Base-by-base conservation (phyloP, 2,113 vertebrate genomes). In the Sigmodon hispidus region DNA sequence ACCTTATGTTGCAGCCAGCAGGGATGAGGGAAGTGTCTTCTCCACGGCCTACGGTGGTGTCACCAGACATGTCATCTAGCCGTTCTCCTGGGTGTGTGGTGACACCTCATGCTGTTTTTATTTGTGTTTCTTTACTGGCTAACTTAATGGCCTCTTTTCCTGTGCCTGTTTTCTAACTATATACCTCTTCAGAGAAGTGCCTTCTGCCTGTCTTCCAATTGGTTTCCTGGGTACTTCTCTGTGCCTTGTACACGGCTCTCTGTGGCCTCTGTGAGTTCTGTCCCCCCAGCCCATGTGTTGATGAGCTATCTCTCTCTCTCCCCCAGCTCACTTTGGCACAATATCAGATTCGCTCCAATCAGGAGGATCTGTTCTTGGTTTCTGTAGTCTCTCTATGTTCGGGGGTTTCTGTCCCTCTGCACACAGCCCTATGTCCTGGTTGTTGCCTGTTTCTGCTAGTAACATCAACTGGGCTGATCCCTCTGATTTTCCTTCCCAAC, bases 91-190 rank as follows among this genome's bases (percentile, higher is more conserved):
- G 43, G 11, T 57, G n/a, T 29, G 59, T 9, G 10, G 29, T 12
- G 5, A 26, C 4, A 36, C 29, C 48, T 67, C 48, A 0, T 21
- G 3, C 19, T n/a, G 45, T 22, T 63, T 22, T 43, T 9, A 2
- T 48, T 29, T n/a, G 5, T 65, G 29, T 43, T 48, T 48, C 29
- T 61, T 61, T 67, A 4, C 43, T 36, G 43, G 17, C 61, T 67
- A 34, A 6, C 3, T n/a, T n/a, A 2, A 24, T 7, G 4, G 7
- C 59, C 40, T 84, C 59, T 34, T 34, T 45, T 45, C 59, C 40
- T 84, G 81, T 45, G n/a, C 40, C 57, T 9, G 15, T 59, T 61
- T 61, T 31, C n/a, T 1, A 8, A 3, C 80, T 1, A 1, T 17
- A 29, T 10, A 61, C n/a, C n/a, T 29, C 57, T 61, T 83, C 57